Evolutionary conservation across 2,797 vertebrate genomes (phyloP).

Genomic region (Tapirus indicus): DNA sequence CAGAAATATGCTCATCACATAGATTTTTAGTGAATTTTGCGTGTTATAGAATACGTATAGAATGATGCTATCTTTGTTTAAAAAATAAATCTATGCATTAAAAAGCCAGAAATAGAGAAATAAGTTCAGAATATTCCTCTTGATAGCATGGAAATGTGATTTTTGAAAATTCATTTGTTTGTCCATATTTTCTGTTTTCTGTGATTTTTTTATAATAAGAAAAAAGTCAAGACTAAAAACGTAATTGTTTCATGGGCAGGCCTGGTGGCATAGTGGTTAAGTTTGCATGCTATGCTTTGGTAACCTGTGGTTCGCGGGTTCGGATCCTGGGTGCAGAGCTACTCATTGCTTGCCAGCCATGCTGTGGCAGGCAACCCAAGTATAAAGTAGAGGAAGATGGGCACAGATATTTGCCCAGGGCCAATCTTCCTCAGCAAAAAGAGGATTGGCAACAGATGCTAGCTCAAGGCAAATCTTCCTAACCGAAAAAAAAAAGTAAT

Average conservation of each 20-base stretch:
- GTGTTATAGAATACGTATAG: background rate
- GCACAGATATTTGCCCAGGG: too few species aligned
- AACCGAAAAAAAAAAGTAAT: background rate
- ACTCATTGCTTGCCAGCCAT: too few species aligned
- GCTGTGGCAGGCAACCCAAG: too few species aligned
- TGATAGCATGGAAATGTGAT: background rate
- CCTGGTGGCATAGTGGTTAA: too few species aligned
- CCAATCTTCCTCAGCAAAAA: too few species aligned
- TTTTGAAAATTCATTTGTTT: background rate
- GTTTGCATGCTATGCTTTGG: too few species aligned
- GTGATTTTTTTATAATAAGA: background rate
- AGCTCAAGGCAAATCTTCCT: too few species aligned
- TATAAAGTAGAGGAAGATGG: too few species aligned
- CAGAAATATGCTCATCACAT: background rate
- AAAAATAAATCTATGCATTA: background rate
- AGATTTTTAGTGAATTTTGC: background rate
- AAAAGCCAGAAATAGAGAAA: background rate
- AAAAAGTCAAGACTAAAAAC: background rate
- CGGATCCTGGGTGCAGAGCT: too few species aligned
- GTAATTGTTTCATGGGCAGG: too few species aligned
- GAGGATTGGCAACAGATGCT: too few species aligned
- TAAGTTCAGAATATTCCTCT: background rate
- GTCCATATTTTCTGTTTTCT: background rate
- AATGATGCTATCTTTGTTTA: background rate
- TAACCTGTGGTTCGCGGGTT: too few species aligned